Percentiles rank a stretch among this genome's conserved stretches.
Conservation (phyloP, 2,113 vertebrate species). For the Asarcornis scutulata region DNA sequence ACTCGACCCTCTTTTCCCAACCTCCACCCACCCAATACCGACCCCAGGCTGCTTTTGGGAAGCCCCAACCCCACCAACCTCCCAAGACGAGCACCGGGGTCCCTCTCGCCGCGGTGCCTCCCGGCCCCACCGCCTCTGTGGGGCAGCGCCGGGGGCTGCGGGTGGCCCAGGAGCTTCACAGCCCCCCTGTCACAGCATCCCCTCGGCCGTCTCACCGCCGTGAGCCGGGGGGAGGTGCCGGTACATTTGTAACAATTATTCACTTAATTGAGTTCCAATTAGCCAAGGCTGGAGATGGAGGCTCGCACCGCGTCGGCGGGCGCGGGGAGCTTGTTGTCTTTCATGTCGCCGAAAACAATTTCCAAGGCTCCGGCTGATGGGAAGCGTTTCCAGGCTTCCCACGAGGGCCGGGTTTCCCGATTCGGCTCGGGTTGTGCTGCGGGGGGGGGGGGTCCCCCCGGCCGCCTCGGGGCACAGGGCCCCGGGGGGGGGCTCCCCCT, state of each 20-base stretch:
- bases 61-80: not conserved
- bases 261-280: conserved; percentile 81
- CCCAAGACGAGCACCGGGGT: fast-evolving
- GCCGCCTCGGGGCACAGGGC: fast-evolving
- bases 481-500: fast-evolving
- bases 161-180: not conserved
- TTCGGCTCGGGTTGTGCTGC: not conserved
- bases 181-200: not conserved
- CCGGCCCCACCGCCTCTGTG: fast-evolving
- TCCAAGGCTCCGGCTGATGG: not conserved
- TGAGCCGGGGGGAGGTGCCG: conserved; percentile 49
- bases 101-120: not conserved
- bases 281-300: conserved; percentile 59
- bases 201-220: not conserved
- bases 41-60: not conserved
- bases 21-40: fast-evolving
- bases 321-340: conserved; percentile 18
- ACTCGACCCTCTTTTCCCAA: not conserved
- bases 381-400: not conserved
- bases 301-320: not conserved
- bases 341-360: not conserved
- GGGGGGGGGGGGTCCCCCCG: fast-evolving
- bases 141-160: not conserved
- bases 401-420: not conserved
- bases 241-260: conserved; percentile 80